phyloP scores from a whole-genome alignment of 2,888 invertebrate genomes.

The Ichneumon xanthorius region DNA sequence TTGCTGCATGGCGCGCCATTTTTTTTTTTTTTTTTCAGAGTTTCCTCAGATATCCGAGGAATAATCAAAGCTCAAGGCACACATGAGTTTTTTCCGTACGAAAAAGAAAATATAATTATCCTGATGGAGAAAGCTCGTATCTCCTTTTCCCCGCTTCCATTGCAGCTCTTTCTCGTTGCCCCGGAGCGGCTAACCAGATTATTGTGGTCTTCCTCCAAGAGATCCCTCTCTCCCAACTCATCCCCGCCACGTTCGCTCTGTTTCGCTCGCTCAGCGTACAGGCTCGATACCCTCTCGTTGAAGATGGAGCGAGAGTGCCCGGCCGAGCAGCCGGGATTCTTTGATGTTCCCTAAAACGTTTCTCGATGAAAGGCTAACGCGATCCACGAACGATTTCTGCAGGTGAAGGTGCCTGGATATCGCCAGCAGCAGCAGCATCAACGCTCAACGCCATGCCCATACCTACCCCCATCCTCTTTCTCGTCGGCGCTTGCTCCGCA shows the following conservation, averaged over 20 bases:
- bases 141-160: slow-evolving; percentile 35
- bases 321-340: slow-evolving; percentile 80
- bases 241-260: slow-evolving; percentile 39
- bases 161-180: slow-evolving; percentile 56
- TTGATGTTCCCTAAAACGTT: slow-evolving; percentile 83
- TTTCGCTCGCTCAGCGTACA: slow-evolving; percentile 42
- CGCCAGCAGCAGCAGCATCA: slow-evolving; percentile 51
- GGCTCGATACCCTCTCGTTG: slow-evolving; percentile 39
- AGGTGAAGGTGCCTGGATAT: slow-evolving; percentile 77
- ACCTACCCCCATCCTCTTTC: slow-evolving; percentile 32
- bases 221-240: slow-evolving; percentile 42
- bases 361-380: slow-evolving; percentile 81
- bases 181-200: slow-evolving; percentile 70
- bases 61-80: slow-evolving; percentile 58
- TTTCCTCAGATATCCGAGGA: slow-evolving; percentile 5
- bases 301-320: slow-evolving; percentile 59
- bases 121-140: slow-evolving; percentile 48
- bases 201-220: slow-evolving; percentile 69
- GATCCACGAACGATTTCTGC: slow-evolving; percentile 79
- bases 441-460: slow-evolving; percentile 35
- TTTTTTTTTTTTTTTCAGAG: background rate
- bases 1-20: no score
- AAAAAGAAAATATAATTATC: slow-evolving; percentile 59
- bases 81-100: slow-evolving; percentile 8
- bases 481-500: slow-evolving; percentile 62